A percentile compares a stretch with the other conserved stretches of the same genome.
phyloP scores from a whole-genome alignment of 2,113 vertebrate species.

The Lamprologus lemairii region DNA sequence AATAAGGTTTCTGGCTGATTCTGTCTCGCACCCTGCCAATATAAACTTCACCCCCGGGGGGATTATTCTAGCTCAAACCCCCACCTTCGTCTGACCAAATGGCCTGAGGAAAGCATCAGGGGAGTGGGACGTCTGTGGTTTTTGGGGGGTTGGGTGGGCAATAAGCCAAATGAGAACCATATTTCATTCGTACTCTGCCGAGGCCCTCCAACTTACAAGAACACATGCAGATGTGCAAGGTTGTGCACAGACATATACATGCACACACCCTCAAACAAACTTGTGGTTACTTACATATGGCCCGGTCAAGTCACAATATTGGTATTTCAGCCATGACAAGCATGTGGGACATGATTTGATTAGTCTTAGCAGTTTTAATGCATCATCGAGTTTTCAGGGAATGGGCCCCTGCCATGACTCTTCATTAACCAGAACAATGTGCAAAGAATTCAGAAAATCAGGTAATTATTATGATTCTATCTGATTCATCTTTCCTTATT shows the following conservation, averaged over 20 bases:
- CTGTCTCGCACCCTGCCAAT: slow-evolving; percentile 48
- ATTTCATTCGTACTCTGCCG: slow-evolving; percentile 34
- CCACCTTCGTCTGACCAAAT: slow-evolving; percentile 48
- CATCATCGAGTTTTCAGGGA: background rate
- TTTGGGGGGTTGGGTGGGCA: background rate
- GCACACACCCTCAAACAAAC: background rate
- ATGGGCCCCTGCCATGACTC: background rate
- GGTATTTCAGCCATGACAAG: slow-evolving; percentile 55
- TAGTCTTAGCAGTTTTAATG: background rate
- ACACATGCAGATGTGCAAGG: slow-evolving; percentile 16
- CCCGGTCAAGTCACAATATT: slow-evolving; percentile 5
- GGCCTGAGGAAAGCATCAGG: slow-evolving; percentile 23
- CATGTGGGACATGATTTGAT: slow-evolving; percentile 36
- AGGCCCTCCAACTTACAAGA: slow-evolving; percentile 10
- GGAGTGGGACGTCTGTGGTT: background rate
- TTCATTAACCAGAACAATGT: background rate
- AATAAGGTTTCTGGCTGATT: slow-evolving; percentile 43
- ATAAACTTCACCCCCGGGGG: slow-evolving; percentile 33
- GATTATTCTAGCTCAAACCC: background rate
- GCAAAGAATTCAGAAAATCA: background rate
- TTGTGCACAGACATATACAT: slow-evolving; percentile 17
- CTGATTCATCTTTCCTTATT: background rate
- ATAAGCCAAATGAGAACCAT: slow-evolving; percentile 61
- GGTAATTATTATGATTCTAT: background rate
- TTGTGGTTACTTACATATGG: background rate